Base-by-base conservation (phyloP, 2,797 vertebrate genomes). In the Gallinago stenura region DNA sequence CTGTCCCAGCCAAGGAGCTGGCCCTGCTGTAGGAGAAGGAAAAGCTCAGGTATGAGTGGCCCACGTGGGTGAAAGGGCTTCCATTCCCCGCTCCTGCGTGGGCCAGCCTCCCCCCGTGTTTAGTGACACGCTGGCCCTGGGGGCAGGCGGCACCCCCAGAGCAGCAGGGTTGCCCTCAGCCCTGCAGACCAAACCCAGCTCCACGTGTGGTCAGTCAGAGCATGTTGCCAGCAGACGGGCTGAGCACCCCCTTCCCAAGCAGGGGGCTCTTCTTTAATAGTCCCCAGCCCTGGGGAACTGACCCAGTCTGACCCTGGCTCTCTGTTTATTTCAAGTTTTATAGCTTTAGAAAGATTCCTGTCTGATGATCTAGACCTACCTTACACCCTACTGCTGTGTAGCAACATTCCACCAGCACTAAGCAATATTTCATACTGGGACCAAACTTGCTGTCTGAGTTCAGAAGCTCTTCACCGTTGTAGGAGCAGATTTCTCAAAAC, bases 281-380 rank as follows among this genome's bases (percentile, higher is more conserved):
- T 62, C 35, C 43, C 26, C 45, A 73, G 25, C 37, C 41, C 54
- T 6, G 10, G 54, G 72, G 78, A 88, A 24, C 19, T 83, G 79
- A 83, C 83, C 85, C 57, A 51, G 58, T 41, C 72, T 50, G 73
- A 83, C 61, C 76, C 30, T 22, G 54, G 30, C 25, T 46, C 69
- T 48, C 48, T 62, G 71, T 81, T 96, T 85, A 65, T 92, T 92
- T 96, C 56, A 87, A 82, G 31, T 80, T 91, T 80, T 73, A 71
- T 57, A 77, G 60, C 75, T 93, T 89, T 70, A 73, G 57, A 89
- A 95, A 72, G 68, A 93, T 95, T 92, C 78, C 60, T 93, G 2
- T 48, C 73, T 79, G 48, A 46, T 90, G 75, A 87, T 79, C 80
- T 58, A 84, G 70, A 78, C 33, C 56, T 75, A 26, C 82, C 82